Base-by-base conservation (phyloP, 2,797 vertebrate species). In the Acanthurus tractus region DNA sequence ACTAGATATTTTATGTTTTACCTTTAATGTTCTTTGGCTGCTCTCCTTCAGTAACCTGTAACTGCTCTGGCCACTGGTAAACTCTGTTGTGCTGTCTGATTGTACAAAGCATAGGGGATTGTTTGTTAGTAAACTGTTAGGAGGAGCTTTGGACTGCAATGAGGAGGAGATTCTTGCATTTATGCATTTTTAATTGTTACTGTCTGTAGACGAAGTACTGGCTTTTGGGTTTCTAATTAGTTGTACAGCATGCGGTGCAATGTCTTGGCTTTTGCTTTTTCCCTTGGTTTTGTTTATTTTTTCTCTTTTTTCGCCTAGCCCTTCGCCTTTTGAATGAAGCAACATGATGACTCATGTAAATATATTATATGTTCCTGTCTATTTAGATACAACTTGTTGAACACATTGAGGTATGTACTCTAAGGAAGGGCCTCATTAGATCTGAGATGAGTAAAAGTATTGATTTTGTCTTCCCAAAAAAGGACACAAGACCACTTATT, bases 391-490 rank as follows among this genome's bases (percentile, higher is more conserved):
- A 34, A 34, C 29, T 34, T 34, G 29, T 34, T 34, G 29, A 34
- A 34, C 29, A 34, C 29, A 14, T 45, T 14, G 12, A 45, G 44
- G 23, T n/a, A 59, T 59, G 46, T 40, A 55, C 53, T 14, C 4
- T 17, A 45, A 49, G 48, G 17, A 8, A 63, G 22, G 23, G 9
- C 48, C 23, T 58, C 42, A 48, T 82, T 59, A 63, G 13, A 55
- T 45, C 29, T 17, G 36, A 44, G 20, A 20, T 54, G 0, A 11
- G 10, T 76, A 64, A 34, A 34, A 22, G 10, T 49, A 45, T 64
- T 54, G 20, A 55, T 63, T 74, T 40, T 65, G 6, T 54, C 38
- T 65, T 55, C 13, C n/a, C 25, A 59, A 68, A 69, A 1, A 5
- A 22, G 11, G 15, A 10, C 2, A 44, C 6, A 63, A 66, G n/a